Evolutionary conservation across 2,888 invertebrate genomes (phyloP), one percentile per base, ranked within the genome.

Genomic region (Smittia aterrima): DNA sequence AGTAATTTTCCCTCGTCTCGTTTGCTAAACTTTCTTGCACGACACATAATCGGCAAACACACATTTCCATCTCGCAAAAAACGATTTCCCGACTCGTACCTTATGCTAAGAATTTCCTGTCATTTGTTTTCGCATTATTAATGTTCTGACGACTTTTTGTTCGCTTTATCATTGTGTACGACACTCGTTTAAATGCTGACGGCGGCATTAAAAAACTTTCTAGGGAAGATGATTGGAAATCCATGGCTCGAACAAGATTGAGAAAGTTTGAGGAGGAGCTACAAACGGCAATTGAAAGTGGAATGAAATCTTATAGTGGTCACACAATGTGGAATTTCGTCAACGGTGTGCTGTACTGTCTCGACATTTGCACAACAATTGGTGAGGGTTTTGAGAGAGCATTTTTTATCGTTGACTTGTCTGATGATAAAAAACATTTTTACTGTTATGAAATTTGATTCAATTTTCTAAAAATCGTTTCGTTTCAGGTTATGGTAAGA

Each of bases 171-270:
- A 47, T n/a, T n/a, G 47, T 47, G 47, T 47, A 3, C 47, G 16
- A n/a, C 3, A 47, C 47, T 47, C 16, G 16, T 47, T 47, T 47
- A 47, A 47, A 47, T 11, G 47, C 13, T 47, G 20, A 66, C 27
- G 24, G 20, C 24, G 24, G 20, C n/a, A 7, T 6, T 9, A 64
- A 24, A 64, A 58, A 58, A n/a, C 32, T 89, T 80, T 82, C 90
- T 81, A 87, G 90, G 74, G 94, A 94, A 81, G 94, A 95, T 68
- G 94, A 95, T 79, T 95, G 95, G 95, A 94, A 94, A 79, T 90
- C 91, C 11, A 85, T 92, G 84, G 95, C 95, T 0, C 86, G 95
- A 75, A 88, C 87, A 77, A 90, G 91, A 80, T 82, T 96, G 73
- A 88, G 90, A 80, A 90, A 89, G 76, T 96, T 96, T 80, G 96